Conservation (phyloP, 1,140 invertebrate genomes). For the Solen grandis region DNA sequence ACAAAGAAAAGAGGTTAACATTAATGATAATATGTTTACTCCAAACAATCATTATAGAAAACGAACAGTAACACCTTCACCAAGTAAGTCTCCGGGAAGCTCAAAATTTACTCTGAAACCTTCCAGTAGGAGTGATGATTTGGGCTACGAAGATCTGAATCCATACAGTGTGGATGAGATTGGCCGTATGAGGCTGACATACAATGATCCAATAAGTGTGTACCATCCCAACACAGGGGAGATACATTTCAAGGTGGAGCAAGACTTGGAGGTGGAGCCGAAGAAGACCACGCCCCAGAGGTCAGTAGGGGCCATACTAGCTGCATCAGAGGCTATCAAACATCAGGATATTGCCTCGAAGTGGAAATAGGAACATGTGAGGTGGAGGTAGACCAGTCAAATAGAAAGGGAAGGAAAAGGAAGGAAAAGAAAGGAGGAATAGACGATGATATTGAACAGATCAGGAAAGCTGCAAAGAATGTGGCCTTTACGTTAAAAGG, state of each 20-base stretch:
- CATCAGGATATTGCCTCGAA: conserved; percentile 57
- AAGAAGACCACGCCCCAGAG: conserved; percentile 26
- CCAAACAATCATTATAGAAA: background rate
- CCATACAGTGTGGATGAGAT: conserved; percentile 13
- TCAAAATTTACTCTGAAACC: conserved; percentile 41
- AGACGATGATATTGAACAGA: conserved; percentile 56
- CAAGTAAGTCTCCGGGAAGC: conserved; percentile 46
- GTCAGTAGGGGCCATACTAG: conserved; percentile 52
- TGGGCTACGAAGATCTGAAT: conserved; percentile 25
- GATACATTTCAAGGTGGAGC: conserved; percentile 38
- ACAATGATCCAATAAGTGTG: conserved; percentile 47
- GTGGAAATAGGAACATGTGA: conserved; percentile 52
- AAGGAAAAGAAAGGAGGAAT: conserved; percentile 39
- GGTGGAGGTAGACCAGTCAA: conserved; percentile 40
- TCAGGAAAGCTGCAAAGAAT: conserved; percentile 48
- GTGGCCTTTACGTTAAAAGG: conserved; percentile 46
- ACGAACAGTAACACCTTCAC: conserved; percentile 2
- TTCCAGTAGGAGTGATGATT: conserved; percentile 15
- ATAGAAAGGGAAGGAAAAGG: conserved; percentile 16
- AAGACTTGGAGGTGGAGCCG: conserved; percentile 15
- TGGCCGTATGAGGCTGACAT: conserved; percentile 22
- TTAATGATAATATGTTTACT: conserved; percentile 1
- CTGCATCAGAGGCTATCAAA: conserved; percentile 51
- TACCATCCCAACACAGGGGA: conserved; percentile 53
- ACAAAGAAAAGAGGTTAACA: conserved; percentile 34